These are phyloP conservation scores for Ganaspis sp. DNA, from an alignment of 1,140 invertebrate genomes.

Conservation along the genomic window DNA sequence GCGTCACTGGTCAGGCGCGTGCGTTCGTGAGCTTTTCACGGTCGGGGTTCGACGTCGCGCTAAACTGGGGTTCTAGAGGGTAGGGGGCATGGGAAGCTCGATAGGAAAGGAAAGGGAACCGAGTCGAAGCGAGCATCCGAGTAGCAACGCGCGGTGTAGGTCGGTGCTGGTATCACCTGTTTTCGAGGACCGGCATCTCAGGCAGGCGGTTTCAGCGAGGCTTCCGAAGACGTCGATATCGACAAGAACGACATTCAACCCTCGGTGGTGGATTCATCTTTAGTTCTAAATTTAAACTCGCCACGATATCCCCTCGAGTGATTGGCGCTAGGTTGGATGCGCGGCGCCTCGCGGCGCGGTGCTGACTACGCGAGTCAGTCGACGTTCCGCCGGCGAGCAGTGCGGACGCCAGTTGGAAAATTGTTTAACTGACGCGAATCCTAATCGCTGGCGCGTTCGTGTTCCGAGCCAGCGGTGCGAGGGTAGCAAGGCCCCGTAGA, in stretches of 20 bases:
- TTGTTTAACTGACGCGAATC: conserved; percentile 3
- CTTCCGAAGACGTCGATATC: neutral
- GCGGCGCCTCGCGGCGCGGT: conserved; percentile 43
- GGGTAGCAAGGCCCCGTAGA: conserved; percentile 46
- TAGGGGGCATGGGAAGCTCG: neutral
- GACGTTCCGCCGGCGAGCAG: conserved; percentile 71
- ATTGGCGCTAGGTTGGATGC: conserved; percentile 31
- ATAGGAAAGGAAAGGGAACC: neutral
- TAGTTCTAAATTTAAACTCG: conserved; percentile 52
- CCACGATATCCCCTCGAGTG: conserved; percentile 42
- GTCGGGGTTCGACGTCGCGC: conserved; percentile 2
- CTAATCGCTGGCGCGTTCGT: conserved; percentile 27
- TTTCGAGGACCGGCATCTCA: neutral
- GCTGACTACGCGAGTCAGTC: conserved; percentile 74
- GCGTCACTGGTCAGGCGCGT: conserved; percentile 38
- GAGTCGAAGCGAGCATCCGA: conserved; percentile 1
- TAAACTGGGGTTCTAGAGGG: neutral
- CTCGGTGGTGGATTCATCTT: conserved; percentile 17
- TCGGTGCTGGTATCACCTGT: conserved; percentile 19
- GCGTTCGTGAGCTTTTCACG: conserved; percentile 35
- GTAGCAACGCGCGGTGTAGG: neutral
- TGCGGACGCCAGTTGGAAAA: conserved; percentile 56
- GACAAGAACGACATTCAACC: conserved; percentile 21
- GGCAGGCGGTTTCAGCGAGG: neutral
- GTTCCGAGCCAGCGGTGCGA: conserved; percentile 26